Percentiles rank a stretch among this genome's conserved stretches.
phyloP scores from a whole-genome alignment of 2,113 vertebrate genomes.

The Cheirogaleus medius region DNA sequence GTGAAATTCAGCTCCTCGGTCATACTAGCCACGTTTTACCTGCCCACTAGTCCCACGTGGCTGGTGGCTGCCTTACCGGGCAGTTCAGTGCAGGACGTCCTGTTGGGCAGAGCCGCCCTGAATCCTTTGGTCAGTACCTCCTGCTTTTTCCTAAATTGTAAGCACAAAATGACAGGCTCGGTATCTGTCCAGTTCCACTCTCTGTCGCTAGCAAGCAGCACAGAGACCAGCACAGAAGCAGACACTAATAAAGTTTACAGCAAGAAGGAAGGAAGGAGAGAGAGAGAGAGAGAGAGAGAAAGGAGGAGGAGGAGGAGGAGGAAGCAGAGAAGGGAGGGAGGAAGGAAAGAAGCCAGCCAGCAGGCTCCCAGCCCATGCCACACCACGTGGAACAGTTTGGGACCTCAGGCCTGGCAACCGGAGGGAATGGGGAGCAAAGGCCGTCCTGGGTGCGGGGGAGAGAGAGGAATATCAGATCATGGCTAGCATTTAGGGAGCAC shows the following conservation, averaged over 20 bases:
- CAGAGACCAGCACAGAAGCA: neutral
- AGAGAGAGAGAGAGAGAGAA: neutral
- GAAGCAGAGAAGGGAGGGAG: neutral
- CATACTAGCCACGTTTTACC: rapidly evolving
- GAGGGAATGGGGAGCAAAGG: neutral
- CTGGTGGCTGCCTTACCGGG: rapidly evolving
- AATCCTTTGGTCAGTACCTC: rapidly evolving
- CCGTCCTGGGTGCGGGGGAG: neutral
- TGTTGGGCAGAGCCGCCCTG: rapidly evolving
- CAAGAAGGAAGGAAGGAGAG: neutral
- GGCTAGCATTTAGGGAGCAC: rapidly evolving
- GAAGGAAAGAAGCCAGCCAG: neutral
- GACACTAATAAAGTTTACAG: neutral
- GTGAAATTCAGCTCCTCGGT: neutral
- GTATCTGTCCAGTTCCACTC: neutral
- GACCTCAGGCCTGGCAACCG: neutral
- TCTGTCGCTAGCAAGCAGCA: neutral
- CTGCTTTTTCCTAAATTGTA: rapidly evolving
- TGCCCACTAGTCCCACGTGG: rapidly evolving
- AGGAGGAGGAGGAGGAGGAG: rapidly evolving
- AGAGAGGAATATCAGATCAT: rapidly evolving
- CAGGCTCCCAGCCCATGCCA: neutral
- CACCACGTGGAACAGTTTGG: neutral
- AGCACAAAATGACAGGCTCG: rapidly evolving
- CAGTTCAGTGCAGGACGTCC: neutral